Evolutionary conservation across 53 echinoderm and acorn worm species (phyloP).

Genomic region (Paracentrotus lividus): DNA sequence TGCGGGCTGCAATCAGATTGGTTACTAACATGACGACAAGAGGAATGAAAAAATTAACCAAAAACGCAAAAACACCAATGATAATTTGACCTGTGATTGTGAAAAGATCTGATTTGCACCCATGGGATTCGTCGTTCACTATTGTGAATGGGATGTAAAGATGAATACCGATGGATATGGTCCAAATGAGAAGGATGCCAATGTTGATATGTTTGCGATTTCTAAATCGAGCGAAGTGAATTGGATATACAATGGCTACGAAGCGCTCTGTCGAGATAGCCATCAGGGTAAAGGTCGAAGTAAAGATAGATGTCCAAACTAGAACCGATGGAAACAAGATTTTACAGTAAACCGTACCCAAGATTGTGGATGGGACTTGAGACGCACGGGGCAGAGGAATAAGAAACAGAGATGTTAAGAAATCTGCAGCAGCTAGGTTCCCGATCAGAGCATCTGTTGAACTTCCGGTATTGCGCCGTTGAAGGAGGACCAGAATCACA

Average conservation of each 20-base stretch:
- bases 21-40: constrained; percentile 73
- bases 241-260: constrained; percentile 74
- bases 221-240: constrained; percentile 59
- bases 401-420: constrained; percentile 74
- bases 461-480: not conserved
- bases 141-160: constrained; percentile 65
- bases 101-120: constrained; percentile 26
- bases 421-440: constrained; percentile 78
- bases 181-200: constrained; percentile 65
- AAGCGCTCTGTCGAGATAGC: constrained; percentile 77
- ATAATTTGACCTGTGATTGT: constrained; percentile 41
- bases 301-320: constrained; percentile 78
- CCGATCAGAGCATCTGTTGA: constrained; percentile 75
- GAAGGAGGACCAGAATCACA: constrained; percentile 24
- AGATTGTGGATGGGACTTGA: constrained; percentile 48
- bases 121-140: constrained; percentile 51
- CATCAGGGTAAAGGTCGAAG: constrained; percentile 74
- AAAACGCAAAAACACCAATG: not conserved
- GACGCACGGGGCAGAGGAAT: constrained; percentile 68
- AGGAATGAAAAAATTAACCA: constrained; percentile 66
- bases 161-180: not conserved
- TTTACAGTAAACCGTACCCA: constrained; percentile 75
- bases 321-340: constrained; percentile 66
- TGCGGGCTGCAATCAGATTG: constrained; percentile 71
- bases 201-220: constrained; percentile 35